Percentiles rank a stretch among this genome's conserved stretches.
Evolutionary conservation across 2,797 vertebrate species (phyloP).

Genomic region (Poecilia wingei): DNA sequence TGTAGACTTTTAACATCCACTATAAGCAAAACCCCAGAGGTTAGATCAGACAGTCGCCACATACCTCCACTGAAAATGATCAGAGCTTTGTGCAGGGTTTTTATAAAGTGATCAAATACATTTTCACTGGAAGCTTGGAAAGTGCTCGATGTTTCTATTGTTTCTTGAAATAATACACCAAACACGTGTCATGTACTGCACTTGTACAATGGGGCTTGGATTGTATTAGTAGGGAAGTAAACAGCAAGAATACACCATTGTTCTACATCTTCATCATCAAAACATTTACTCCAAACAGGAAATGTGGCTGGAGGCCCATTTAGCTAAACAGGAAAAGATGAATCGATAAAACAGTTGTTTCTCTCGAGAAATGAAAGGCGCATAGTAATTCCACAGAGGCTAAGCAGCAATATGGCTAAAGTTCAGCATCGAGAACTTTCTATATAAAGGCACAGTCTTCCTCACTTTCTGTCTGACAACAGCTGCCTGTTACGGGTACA

Average conservation of each 20-base stretch:
- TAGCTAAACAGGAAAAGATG: slow-evolving; percentile 41
- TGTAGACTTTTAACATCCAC: not conserved
- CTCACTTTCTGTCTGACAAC: slow-evolving; percentile 34
- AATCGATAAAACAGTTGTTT: slow-evolving; percentile 42
- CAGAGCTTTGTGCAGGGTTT: slow-evolving; percentile 20
- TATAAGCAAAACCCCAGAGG: slow-evolving; percentile 5
- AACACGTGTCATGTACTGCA: slow-evolving; percentile 18
- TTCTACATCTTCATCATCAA: slow-evolving; percentile 49
- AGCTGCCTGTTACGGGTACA: slow-evolving; percentile 44
- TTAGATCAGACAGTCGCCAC: slow-evolving; percentile 17
- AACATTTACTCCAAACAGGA: slow-evolving; percentile 64
- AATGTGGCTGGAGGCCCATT: slow-evolving; percentile 56
- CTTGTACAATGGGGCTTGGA: slow-evolving; percentile 20
- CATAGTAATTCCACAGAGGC: slow-evolving; percentile 31
- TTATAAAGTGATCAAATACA: slow-evolving; percentile 18
- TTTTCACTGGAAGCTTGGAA: slow-evolving; percentile 15
- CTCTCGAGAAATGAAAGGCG: slow-evolving; percentile 51
- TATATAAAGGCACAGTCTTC: slow-evolving; percentile 49
- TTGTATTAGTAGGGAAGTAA: slow-evolving; percentile 54
- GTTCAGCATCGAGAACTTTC: slow-evolving; percentile 35
- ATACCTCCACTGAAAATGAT: slow-evolving; percentile 4
- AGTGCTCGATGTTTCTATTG: slow-evolving; percentile 26
- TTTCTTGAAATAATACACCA: slow-evolving; percentile 38
- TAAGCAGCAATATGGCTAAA: slow-evolving; percentile 29
- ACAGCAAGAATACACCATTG: slow-evolving; percentile 57